Evolutionary conservation across 2,797 vertebrate species (phyloP), one percentile per base, ranked within the genome.

Genomic region (Gephyroberyx darwinii): DNA sequence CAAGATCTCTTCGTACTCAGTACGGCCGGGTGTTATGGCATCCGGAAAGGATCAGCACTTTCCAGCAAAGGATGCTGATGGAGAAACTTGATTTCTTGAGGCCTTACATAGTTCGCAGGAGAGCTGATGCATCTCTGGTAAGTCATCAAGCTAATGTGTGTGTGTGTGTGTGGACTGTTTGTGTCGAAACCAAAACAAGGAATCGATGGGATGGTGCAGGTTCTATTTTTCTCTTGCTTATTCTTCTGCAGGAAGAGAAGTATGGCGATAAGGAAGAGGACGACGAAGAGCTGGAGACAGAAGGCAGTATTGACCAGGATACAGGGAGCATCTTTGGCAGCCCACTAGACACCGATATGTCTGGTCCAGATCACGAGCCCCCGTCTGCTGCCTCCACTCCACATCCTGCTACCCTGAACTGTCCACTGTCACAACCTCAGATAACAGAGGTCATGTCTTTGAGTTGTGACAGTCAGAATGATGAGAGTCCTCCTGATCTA

Each of bases 11-110:
- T 2, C 67, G 69, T 3, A 84, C 83, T 26, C 81, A 74, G 64
- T 84, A 77, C 2, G 71, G 77, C 14, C 77, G 76, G 63, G 48
- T 78, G 20, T 3, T 82, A 0, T 84, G 72, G 64, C 73, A 81
- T 2, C 80, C 82, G 0, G 78, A 83, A 22, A 69, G 19, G 50
- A 64, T 80, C 65, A 73, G 41, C 65, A 84, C 76, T 0, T 35
- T 17, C 63, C 76, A 80, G 66, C 84, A 86, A 4, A 72, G 57
- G 54, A 82, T 78, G 82, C 80, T 82, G 0, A 56, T 61, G 58
- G 77, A 80, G 67, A 84, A 84, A 47, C 69, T 84, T 5, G 72
- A 74, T 6, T 84, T 84, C 54, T n/a, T 84, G 63, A 76, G 52
- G 57, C 77, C 80, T 33, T 80, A 76, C 16, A 81, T 81, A 2